Percentiles rank a stretch among this genome's conserved stretches.
These are phyloP conservation scores for Hippoglossus hippoglossus DNA, from an alignment of 2,797 vertebrate species.

Conservation along the genomic window DNA sequence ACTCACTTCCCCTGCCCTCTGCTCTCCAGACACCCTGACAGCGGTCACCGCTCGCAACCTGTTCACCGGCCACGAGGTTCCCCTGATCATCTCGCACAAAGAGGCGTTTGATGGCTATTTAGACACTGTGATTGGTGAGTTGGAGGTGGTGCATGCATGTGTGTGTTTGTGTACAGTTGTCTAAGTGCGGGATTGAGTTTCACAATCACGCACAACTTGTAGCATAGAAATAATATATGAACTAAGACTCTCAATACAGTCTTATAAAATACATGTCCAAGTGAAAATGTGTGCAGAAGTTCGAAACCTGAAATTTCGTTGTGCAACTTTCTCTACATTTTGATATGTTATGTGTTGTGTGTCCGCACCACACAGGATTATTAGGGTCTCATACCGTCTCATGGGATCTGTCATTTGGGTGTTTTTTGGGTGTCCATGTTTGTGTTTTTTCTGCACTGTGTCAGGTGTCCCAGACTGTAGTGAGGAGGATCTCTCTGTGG, in stretches of 20 bases:
- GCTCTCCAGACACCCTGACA: constrained; percentile 88
- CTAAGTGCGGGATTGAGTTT: not conserved
- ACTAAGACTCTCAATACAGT: no score
- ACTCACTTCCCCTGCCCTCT: constrained; percentile 42
- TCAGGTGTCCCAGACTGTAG: constrained; percentile 91
- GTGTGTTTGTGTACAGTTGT: not conserved
- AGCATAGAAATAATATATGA: no score
- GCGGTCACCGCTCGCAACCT: constrained; percentile 89
- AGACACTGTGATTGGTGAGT: constrained; percentile 92
- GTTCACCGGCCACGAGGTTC: constrained; percentile 90
- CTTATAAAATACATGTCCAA: no score
- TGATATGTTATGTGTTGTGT: not conserved
- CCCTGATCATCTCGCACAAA: constrained; percentile 88
- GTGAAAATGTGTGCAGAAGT: no score
- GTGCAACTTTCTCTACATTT: no score
- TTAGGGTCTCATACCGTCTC: constrained; percentile 12
- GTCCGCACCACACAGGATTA: not conserved
- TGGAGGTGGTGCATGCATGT: not conserved
- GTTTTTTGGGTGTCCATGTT: constrained; percentile 3
- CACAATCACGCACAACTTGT: not conserved
- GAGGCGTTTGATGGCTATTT: constrained; percentile 87
- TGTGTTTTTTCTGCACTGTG: constrained; percentile 21
- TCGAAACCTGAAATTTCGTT: no score
- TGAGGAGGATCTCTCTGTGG: constrained; percentile 85
- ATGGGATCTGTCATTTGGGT: constrained; percentile 15